phyloP scores from a whole-genome alignment of 2,113 vertebrate species.

The Salvelinus sp. region DNA sequence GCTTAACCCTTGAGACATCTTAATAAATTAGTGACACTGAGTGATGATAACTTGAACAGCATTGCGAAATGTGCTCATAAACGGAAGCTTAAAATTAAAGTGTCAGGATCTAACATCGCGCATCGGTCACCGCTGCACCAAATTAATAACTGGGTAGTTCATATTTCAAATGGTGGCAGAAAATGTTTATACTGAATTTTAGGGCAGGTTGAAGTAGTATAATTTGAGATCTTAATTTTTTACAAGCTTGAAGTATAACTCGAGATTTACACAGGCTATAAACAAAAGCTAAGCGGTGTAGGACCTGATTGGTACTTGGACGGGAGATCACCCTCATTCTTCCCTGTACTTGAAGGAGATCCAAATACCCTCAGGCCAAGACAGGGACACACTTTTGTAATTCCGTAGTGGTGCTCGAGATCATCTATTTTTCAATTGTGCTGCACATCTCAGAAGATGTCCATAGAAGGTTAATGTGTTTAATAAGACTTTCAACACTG shows the following conservation, averaged over 20 bases:
- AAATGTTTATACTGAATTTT: background rate
- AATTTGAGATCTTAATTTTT: background rate
- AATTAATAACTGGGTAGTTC: background rate
- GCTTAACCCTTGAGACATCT: background rate
- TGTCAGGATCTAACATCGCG: background rate
- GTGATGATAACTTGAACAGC: slow-evolving; percentile 3
- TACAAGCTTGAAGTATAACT: background rate
- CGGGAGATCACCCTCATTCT: too few species aligned
- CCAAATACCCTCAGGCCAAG: too few species aligned
- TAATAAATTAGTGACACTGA: slow-evolving; percentile 10
- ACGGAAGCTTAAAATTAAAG: slow-evolving; percentile 5
- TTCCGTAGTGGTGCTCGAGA: too few species aligned
- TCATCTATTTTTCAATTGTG: too few species aligned
- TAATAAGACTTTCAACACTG: too few species aligned
- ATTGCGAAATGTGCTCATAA: background rate
- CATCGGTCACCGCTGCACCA: background rate
- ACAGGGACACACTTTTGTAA: too few species aligned
- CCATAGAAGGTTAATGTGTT: too few species aligned
- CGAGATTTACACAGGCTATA: too few species aligned
- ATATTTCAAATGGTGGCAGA: background rate
- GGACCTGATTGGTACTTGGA: too few species aligned
- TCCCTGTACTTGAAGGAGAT: too few species aligned
- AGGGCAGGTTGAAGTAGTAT: background rate
- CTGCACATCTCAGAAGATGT: too few species aligned
- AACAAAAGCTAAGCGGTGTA: too few species aligned